These are phyloP conservation scores for Agelas oroides DNA, from an alignment of 37 sponge, comb jelly and placozoan genomes.

Conservation along the genomic window DNA sequence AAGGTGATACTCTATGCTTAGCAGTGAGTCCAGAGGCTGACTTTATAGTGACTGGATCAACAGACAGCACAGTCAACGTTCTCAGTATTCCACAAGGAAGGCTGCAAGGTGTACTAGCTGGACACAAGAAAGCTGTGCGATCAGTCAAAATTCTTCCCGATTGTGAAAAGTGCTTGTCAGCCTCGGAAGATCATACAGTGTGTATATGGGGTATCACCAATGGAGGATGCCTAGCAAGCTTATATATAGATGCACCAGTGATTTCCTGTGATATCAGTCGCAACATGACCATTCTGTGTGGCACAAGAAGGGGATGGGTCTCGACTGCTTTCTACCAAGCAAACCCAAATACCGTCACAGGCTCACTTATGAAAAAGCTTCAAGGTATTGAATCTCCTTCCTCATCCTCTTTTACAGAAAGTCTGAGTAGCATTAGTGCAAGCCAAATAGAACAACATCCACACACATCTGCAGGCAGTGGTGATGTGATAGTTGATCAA, in stretches of 20 bases:
- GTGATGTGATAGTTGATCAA: too few species aligned
- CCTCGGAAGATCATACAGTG: slow-evolving; percentile 19
- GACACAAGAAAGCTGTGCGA: slow-evolving; percentile 61
- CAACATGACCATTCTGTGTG: slow-evolving; percentile 36
- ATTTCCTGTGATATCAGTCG: slow-evolving; percentile 3
- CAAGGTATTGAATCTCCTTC: background rate
- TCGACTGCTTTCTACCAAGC: slow-evolving; percentile 25
- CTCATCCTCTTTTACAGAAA: too few species aligned
- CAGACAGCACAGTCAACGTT: background rate
- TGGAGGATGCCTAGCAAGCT: slow-evolving; percentile 18
- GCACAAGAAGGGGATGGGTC: slow-evolving; percentile 57
- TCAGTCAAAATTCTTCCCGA: slow-evolving; percentile 16
- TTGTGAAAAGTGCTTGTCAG: slow-evolving; percentile 32
- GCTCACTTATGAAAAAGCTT: slow-evolving; percentile 4
- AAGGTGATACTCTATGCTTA: slow-evolving; percentile 7
- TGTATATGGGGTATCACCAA: slow-evolving; percentile 25
- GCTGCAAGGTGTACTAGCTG: slow-evolving; percentile 19
- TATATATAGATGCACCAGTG: slow-evolving; percentile 43
- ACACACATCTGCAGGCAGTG: too few species aligned
- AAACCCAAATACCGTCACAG: background rate
- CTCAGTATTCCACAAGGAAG: slow-evolving; percentile 23
- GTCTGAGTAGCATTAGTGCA: too few species aligned
- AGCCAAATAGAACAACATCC: background rate
- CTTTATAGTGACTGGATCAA: slow-evolving; percentile 40
- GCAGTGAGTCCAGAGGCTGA: slow-evolving; percentile 17